These are phyloP conservation scores for Aelia acuminata DNA, from an alignment of 2,888 invertebrate genomes.

Conservation along the genomic window DNA sequence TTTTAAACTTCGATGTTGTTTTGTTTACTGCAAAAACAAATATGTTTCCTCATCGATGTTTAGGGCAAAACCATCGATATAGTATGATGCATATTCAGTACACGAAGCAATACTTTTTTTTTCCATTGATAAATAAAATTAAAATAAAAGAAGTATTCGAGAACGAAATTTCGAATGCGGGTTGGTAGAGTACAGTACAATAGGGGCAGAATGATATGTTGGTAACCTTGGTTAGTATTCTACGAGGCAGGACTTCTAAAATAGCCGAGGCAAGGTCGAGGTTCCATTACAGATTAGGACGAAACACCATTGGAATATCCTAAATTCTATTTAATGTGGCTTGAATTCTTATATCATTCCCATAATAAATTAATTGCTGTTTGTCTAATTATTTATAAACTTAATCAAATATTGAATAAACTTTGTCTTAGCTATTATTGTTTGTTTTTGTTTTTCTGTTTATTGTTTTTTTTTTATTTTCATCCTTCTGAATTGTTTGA, in stretches of 20 bases:
- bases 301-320: neutral
- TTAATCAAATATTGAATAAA: too few relatives aligned
- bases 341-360: neutral
- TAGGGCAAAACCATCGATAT: too few relatives aligned
- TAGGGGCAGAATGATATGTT: conserved; percentile 30
- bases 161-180: conserved; percentile 12
- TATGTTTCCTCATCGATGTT: too few relatives aligned
- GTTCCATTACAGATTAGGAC: neutral
- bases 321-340: neutral
- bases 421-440: neutral
- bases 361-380: too few relatives aligned
- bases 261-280: conserved; percentile 6
- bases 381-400: too few relatives aligned
- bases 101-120: too few relatives aligned
- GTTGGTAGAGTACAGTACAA: neutral
- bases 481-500: neutral
- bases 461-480: neutral
- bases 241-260: neutral
- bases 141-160: neutral
- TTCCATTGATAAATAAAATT: neutral
- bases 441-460: too few relatives aligned
- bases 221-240: conserved; percentile 39
- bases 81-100: too few relatives aligned
- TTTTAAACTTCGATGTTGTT: too few relatives aligned
- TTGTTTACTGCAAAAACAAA: too few relatives aligned